phyloP scores from a whole-genome alignment of 2,888 invertebrate genomes.

The Philopedon plagiatum region DNA sequence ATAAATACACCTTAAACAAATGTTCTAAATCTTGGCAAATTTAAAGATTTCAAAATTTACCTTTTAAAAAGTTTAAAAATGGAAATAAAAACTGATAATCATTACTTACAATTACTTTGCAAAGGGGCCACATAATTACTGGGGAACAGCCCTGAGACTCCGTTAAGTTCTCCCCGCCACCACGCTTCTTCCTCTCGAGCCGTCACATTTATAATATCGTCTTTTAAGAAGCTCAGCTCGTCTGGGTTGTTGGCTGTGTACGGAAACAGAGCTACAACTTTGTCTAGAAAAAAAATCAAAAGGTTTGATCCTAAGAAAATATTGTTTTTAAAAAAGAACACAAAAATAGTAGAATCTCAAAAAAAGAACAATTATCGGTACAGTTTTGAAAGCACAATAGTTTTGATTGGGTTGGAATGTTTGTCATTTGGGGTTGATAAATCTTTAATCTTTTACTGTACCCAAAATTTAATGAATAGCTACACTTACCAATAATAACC shows the following conservation, averaged over 20 bases:
- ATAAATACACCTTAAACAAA: neutral
- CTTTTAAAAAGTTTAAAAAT: too few relatives aligned
- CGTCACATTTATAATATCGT: constrained; percentile 90
- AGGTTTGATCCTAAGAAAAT: too few relatives aligned
- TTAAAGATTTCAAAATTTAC: too few relatives aligned
- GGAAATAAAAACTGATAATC: neutral
- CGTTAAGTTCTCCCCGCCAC: constrained; percentile 97
- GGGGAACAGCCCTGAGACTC: constrained; percentile 92
- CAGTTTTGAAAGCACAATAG: too few relatives aligned
- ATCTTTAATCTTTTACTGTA: too few relatives aligned
- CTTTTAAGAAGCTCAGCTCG: constrained; percentile 93
- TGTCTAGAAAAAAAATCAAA: constrained; percentile 73
- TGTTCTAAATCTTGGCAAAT: neutral
- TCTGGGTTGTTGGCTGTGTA: constrained; percentile 96
- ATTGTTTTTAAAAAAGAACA: too few relatives aligned
- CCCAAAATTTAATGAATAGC: neutral
- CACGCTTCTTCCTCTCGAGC: constrained; percentile 96
- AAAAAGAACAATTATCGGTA: too few relatives aligned
- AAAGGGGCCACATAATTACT: constrained; percentile 93
- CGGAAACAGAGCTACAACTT: constrained; percentile 93
- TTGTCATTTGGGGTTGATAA: too few relatives aligned
- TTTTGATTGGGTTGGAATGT: too few relatives aligned
- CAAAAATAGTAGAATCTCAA: too few relatives aligned
- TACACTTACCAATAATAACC: constrained; percentile 65
- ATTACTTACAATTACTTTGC: constrained; percentile 73